A percentile compares a stretch with the other conserved stretches of the same genome.
Evolutionary conservation across 2,113 vertebrate genomes (phyloP).

Genomic region (Oreochromis aureus): DNA sequence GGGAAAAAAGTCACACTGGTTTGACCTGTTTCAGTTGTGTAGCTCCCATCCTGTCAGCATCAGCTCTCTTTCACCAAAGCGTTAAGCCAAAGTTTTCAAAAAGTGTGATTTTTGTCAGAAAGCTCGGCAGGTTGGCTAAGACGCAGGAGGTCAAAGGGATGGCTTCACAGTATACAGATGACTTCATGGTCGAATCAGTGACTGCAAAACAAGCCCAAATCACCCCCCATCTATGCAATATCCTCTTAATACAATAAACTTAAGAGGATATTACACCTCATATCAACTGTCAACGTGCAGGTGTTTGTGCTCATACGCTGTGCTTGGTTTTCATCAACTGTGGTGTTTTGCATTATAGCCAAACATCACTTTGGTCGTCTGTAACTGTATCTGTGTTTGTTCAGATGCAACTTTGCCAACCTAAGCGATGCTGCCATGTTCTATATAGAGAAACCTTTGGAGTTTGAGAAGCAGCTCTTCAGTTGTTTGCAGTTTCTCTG

Average conservation of each 20-base stretch:
- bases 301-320: background rate
- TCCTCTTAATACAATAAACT: background rate
- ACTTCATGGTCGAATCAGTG: background rate
- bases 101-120: background rate
- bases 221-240: background rate
- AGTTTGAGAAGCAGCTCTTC: background rate
- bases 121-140: background rate
- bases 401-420: background rate
- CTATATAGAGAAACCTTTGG: background rate
- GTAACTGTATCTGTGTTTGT: background rate
- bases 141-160: background rate
- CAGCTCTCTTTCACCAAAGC: background rate
- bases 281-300: background rate
- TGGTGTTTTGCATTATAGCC: background rate
- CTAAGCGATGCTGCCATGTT: background rate
- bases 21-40: background rate
- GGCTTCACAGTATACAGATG: background rate
- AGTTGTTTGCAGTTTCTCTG: rapidly evolving
- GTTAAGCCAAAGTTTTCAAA: rapidly evolving
- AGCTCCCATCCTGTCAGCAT: background rate
- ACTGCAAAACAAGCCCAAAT: background rate
- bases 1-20: background rate
- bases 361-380: background rate
- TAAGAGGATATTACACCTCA: background rate
- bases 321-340: background rate